Percentiles rank a stretch among this genome's conserved stretches.
These are phyloP conservation scores for Orthonyx spaldingii DNA, from an alignment of 2,113 vertebrate species.

Conservation along the genomic window DNA sequence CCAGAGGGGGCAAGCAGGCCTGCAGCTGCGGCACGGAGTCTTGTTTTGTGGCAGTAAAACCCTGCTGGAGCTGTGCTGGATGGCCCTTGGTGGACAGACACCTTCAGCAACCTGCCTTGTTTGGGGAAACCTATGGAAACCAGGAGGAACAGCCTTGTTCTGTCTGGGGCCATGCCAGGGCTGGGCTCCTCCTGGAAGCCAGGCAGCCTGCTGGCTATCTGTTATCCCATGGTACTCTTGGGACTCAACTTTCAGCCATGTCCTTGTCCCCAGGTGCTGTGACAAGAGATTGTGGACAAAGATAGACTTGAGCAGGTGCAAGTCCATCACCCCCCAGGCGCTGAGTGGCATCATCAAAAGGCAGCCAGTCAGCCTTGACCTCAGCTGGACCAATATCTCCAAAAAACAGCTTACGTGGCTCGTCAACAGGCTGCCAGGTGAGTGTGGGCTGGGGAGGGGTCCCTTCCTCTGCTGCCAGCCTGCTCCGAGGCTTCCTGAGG, in stretches of 20 bases:
- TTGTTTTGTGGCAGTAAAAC: neutral
- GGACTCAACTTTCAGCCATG: neutral
- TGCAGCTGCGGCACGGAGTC: neutral
- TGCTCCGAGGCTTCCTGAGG: fast-evolving
- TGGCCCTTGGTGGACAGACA: neutral
- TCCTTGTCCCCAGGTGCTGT: slow-evolving; percentile 82
- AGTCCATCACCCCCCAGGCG: slow-evolving; percentile 89
- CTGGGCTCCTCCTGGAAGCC: neutral
- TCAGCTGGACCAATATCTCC: slow-evolving; percentile 97
- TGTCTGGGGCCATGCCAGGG: fast-evolving
- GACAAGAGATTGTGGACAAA: slow-evolving; percentile 95
- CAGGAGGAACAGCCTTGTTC: neutral
- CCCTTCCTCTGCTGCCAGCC: neutral
- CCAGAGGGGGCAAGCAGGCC: neutral
- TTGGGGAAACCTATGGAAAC: neutral
- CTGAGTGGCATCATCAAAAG: slow-evolving; percentile 96
- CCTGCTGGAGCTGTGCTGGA: neutral
- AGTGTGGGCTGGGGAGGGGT: neutral
- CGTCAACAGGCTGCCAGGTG: slow-evolving; percentile 90
- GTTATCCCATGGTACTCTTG: fast-evolving
- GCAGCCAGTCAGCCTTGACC: slow-evolving; percentile 90
- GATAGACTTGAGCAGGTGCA: slow-evolving; percentile 93
- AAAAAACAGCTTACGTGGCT: slow-evolving; percentile 98
- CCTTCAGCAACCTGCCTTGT: neutral
- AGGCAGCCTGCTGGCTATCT: fast-evolving